A percentile compares a stretch with the other conserved stretches of the same genome.
Conservation (phyloP, 2,113 vertebrate genomes). For the Ptilorrhoa leucosticta region DNA sequence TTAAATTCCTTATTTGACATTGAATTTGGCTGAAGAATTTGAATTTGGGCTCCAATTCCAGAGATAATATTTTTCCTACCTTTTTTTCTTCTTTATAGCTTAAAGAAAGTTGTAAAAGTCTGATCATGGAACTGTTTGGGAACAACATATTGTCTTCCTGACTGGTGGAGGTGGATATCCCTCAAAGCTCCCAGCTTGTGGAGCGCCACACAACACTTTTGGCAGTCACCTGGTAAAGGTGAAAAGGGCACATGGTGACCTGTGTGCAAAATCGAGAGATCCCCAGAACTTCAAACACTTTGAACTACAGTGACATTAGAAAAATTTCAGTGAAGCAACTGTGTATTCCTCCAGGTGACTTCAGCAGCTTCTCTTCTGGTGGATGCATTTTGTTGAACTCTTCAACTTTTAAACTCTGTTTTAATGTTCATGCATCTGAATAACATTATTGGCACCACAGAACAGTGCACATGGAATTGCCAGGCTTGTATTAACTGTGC, state of each 20-base stretch:
- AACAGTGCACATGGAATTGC: not conserved
- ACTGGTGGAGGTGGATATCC: not conserved
- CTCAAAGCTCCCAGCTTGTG: not conserved
- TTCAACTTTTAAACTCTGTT: not conserved
- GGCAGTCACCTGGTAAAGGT: not conserved
- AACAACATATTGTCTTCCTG: not conserved
- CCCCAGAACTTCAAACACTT: not conserved
- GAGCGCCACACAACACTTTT: rapidly evolving
- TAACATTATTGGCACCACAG: not conserved
- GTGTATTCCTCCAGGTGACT: not conserved
- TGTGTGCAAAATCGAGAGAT: not conserved
- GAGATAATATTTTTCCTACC: not conserved
- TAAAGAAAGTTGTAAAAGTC: not conserved
- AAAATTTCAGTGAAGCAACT: not conserved
- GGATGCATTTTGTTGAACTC: not conserved
- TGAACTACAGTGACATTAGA: not conserved
- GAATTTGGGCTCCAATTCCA: not conserved
- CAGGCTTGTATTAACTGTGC: not conserved
- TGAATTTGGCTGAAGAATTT: not conserved
- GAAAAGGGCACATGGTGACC: not conserved
- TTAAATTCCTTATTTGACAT: not conserved
- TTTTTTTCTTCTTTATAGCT: not conserved
- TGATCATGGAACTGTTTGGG: not conserved
- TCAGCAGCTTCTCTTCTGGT: not conserved
- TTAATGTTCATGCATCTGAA: not conserved